phyloP scores from a whole-genome alignment of 2,797 vertebrate genomes.

The Hydrolagus colliei region DNA sequence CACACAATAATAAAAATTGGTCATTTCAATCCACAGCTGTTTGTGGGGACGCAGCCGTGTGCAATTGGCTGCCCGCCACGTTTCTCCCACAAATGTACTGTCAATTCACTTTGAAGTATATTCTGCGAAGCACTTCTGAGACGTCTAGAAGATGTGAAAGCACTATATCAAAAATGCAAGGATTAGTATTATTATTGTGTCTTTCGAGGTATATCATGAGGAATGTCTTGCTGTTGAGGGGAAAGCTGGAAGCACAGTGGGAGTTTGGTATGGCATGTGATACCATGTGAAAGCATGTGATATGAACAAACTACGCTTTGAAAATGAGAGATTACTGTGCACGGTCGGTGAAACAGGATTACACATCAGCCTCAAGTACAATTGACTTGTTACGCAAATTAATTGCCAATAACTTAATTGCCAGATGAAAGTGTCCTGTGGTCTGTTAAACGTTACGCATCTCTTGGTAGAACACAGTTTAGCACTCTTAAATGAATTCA shows the following conservation, averaged over 20 bases:
- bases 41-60: too few relatives aligned
- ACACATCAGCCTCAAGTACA: background rate
- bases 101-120: too few relatives aligned
- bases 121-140: too few relatives aligned
- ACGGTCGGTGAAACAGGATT: background rate
- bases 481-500: background rate
- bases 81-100: too few relatives aligned
- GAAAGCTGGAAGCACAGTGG: background rate
- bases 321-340: background rate
- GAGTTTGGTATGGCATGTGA: constrained; percentile 34
- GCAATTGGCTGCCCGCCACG: too few relatives aligned
- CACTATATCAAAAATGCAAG: too few relatives aligned
- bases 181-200: too few relatives aligned
- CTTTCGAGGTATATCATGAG: background rate
- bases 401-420: background rate
- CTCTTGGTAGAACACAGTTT: background rate
- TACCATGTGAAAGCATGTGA: constrained; percentile 52
- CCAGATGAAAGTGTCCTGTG: background rate
- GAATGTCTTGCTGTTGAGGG: background rate
- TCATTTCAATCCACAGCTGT: too few relatives aligned
- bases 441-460: background rate
- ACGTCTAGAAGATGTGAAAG: too few relatives aligned
- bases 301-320: constrained; percentile 35
- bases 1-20: too few relatives aligned
- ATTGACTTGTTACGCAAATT: background rate